phyloP scores from a whole-genome alignment of 1,140 invertebrate species.

The Drosophila hydei region DNA sequence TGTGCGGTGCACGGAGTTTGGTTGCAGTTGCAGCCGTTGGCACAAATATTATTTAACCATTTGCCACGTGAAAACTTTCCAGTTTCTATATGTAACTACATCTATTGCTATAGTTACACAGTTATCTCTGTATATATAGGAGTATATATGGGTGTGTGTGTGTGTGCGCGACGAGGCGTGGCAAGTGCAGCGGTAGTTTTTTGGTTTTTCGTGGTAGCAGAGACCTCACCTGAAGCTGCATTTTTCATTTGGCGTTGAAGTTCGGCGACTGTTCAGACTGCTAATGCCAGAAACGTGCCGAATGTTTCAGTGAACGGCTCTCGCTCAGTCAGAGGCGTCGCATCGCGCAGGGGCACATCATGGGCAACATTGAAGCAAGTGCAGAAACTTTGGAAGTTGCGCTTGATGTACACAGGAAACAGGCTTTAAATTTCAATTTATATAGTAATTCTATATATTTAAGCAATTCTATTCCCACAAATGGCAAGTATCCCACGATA shows the following conservation, averaged over 20 bases:
- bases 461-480: conserved; percentile 9
- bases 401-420: too few relatives aligned
- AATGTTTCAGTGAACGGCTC: conserved; percentile 33
- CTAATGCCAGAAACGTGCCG: conserved; percentile 76
- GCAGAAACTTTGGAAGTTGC: background rate
- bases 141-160: background rate
- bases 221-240: conserved; percentile 66
- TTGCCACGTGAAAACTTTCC: conserved; percentile 46
- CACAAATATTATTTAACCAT: conserved; percentile 57
- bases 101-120: background rate
- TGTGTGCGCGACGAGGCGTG: conserved; percentile 12
- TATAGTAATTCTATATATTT: too few relatives aligned
- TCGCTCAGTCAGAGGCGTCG: conserved; percentile 12
- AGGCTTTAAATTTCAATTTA: too few relatives aligned
- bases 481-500: conserved; percentile 6
- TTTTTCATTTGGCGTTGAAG: conserved; percentile 63
- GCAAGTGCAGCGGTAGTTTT: conserved; percentile 53
- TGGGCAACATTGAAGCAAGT: background rate
- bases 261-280: conserved; percentile 41
- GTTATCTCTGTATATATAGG: conserved; percentile 1
- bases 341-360: background rate
- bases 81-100: conserved; percentile 23
- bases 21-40: conserved; percentile 42
- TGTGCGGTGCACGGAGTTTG: conserved; percentile 26
- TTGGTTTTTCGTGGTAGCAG: conserved; percentile 19